Evolutionary conservation across 2,797 vertebrate genomes (phyloP).

Genomic region (Myiotriccus ornatus): DNA sequence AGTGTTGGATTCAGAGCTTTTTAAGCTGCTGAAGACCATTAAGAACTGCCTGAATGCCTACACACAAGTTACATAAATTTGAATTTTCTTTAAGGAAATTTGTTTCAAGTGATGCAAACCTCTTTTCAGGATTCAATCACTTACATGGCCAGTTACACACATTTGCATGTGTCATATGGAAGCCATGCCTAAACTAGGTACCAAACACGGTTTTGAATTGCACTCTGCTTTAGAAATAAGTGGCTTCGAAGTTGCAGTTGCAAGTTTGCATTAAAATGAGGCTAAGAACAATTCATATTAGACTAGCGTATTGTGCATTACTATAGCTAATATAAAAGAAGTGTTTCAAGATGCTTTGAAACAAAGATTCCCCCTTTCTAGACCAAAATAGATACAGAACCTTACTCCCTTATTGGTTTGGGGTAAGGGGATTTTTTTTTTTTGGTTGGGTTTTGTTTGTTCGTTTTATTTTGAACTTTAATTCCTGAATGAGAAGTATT

Average conservation of each 20-base stretch:
- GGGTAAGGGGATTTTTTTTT: neutral
- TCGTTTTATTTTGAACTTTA: neutral
- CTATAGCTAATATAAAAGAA: neutral
- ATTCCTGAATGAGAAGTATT: neutral
- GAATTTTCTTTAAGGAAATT: neutral
- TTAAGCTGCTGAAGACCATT: neutral
- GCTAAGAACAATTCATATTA: neutral
- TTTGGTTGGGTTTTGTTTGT: fast-evolving
- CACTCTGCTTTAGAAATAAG: neutral
- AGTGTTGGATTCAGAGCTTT: neutral
- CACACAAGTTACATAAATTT: neutral
- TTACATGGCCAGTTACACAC: neutral
- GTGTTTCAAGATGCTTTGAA: neutral
- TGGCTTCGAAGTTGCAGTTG: neutral
- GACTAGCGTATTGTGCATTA: neutral
- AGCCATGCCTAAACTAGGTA: neutral
- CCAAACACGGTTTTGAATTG: neutral
- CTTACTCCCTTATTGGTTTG: neutral
- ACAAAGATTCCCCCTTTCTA: neutral
- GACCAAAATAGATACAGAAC: neutral
- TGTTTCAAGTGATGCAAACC: neutral
- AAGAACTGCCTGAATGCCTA: neutral
- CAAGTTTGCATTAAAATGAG: neutral
- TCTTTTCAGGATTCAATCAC: neutral
- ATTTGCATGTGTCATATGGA: neutral